Conservation (phyloP, 2,888 invertebrate genomes). For the Mechanitis mazaeus region DNA sequence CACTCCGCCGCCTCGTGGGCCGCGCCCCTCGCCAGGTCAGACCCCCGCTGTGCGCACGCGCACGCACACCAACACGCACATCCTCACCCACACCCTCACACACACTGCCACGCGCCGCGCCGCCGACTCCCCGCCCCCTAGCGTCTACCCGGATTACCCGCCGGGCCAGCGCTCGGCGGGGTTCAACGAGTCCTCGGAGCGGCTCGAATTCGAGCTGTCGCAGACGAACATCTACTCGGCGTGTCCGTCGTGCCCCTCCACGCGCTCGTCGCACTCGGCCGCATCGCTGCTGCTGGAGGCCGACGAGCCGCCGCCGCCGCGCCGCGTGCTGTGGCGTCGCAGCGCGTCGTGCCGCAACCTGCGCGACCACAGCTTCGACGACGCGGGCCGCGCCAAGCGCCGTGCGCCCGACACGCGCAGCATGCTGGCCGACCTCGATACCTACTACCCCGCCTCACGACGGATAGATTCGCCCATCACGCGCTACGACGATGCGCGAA, state of each 20-base stretch:
- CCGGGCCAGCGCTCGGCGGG: conserved; percentile 65
- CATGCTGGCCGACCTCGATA: conserved; percentile 54
- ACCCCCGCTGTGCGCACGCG: conserved; percentile 34
- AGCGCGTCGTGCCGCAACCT: conserved; percentile 90
- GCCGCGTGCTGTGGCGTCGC: conserved; percentile 81
- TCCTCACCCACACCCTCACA: conserved; percentile 44
- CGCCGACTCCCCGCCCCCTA: conserved; percentile 62
- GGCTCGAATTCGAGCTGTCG: conserved; percentile 77
- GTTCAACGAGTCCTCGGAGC: conserved; percentile 65
- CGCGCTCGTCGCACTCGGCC: conserved; percentile 62
- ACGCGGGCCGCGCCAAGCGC: conserved; percentile 80
- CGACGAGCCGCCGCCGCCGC: conserved; percentile 34
- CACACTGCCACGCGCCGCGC: conserved; percentile 57
- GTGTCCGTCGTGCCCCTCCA: conserved; percentile 60
- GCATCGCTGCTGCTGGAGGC: conserved; percentile 52
- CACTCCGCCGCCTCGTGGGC: conserved; percentile 70
- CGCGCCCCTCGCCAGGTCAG: conserved; percentile 72
- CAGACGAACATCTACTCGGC: conserved; percentile 76
- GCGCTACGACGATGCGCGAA: conserved; percentile 79
- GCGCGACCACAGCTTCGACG: conserved; percentile 85
- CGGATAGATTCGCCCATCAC: conserved; percentile 83
- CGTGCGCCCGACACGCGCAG: conserved; percentile 58
- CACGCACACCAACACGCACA: conserved; percentile 37
- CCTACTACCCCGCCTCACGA: conserved; percentile 56
- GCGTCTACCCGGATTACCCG: conserved; percentile 65